Conservation (phyloP, 2,113 vertebrate species). For the Zosterops pallidus region DNA sequence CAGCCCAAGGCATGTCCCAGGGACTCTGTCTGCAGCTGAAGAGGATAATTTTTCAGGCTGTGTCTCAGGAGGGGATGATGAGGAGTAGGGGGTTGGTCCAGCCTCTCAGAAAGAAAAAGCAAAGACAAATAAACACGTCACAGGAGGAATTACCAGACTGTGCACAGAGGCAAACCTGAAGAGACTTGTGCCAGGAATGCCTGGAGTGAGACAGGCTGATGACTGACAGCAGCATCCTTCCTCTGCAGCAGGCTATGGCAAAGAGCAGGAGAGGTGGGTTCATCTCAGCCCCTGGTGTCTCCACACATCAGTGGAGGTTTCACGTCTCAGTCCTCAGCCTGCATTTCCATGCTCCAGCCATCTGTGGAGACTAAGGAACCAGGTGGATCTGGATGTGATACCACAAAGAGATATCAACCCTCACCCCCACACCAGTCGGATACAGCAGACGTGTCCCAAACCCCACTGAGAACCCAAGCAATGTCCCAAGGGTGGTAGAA, state of each 20-base stretch:
- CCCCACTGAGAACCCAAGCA: neutral
- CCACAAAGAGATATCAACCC: neutral
- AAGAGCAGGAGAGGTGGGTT: neutral
- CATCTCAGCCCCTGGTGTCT: neutral
- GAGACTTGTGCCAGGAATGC: conserved; percentile 30
- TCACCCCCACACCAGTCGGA: accelerated
- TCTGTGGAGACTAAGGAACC: neutral
- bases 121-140: neutral
- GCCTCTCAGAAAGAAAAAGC: neutral
- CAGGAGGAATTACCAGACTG: neutral
- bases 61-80: neutral
- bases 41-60: neutral
- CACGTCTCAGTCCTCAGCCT: neutral
- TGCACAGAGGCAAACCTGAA: conserved; percentile 6
- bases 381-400: neutral
- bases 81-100: neutral
- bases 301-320: neutral
- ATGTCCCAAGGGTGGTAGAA: neutral
- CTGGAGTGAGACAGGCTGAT: neutral
- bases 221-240: neutral
- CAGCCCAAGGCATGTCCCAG: neutral
- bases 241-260: neutral
- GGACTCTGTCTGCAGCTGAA: neutral
- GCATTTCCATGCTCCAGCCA: neutral
- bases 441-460: neutral